Base-by-base conservation (phyloP, 1,140 invertebrate species). In the Drosophila serrata region DNA sequence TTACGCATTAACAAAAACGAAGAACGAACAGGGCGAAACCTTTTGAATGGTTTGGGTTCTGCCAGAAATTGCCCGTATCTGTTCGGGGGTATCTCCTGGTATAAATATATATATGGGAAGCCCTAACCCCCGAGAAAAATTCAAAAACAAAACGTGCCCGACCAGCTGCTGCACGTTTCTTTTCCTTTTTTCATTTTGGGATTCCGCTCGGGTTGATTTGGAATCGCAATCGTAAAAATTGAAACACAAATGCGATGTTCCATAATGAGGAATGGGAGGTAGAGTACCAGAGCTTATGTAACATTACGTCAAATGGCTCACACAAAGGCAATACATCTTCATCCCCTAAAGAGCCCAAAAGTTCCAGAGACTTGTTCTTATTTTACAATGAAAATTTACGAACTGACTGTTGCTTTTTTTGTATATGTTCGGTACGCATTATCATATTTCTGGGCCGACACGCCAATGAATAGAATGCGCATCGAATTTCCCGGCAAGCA, bases 281-380 rank as follows among this genome's bases (percentile, higher is more conserved):
- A 48, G 53, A 43, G 37, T 15, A 5, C 43, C 43, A 82, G 86
- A 88, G 85, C 85, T 88, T 88, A 85, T 88, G 85, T 90, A 90
- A 90, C 85, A 90, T 90, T 90, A 90, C 86, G 85, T 90, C 85
- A 90, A 90, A 90, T 90, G 69, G 81, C 78, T 81, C 81, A 85
- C 33, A 55, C 51, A 90, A 88, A 81, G 86, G 85, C 81, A 90
- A 90, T 90, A 90, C 86, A 90, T 90, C 85, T 90, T 90, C 85
- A 90, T 90, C 85, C 85, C 85, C 81, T 79, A 87, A 79, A 59
- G 64, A 68, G 39, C 13, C n/a, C 7, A 31, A 12, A 12, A 33
- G 31, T 37, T 39, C 22, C 24, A 11, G 60, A 15, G 53, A 64
- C 60, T 51, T 59, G 74, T 79, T 84, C 67, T 79, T 75, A 82